Evolutionary conservation across 2,888 invertebrate genomes (phyloP).

Genomic region (Oligia strigilis): DNA sequence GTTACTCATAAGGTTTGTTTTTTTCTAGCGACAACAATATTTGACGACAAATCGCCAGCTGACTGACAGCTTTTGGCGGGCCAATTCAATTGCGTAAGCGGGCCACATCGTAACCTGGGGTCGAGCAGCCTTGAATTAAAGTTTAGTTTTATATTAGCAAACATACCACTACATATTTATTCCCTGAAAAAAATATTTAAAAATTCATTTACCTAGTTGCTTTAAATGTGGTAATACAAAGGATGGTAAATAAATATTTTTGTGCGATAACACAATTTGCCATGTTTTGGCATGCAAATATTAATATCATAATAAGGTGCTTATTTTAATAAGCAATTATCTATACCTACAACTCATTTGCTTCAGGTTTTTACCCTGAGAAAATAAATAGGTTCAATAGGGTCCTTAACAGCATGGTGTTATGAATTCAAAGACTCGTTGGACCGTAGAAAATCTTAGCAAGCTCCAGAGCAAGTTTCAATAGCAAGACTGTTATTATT

Average conservation of each 20-base stretch:
- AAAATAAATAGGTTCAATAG: background rate
- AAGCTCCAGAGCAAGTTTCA: conserved; percentile 44
- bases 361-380: background rate
- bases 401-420: background rate
- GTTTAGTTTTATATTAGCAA: background rate
- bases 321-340: background rate
- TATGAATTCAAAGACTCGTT: conserved; percentile 11
- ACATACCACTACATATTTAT: background rate
- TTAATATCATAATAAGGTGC: background rate
- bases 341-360: background rate
- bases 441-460: conserved; percentile 37
- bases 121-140: too few relatives aligned
- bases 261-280: background rate
- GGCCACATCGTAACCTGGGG: too few relatives aligned
- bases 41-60: background rate
- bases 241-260: background rate
- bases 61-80: background rate
- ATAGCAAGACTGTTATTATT: conserved; percentile 47
- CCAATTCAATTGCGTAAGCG: background rate
- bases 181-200: background rate
- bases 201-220: background rate
- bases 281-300: background rate
- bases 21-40: background rate
- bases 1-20: too few relatives aligned
- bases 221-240: background rate